These are phyloP conservation scores for Pogonognathellus flavescens DNA, from an alignment of 1,140 invertebrate genomes.

Conservation along the genomic window DNA sequence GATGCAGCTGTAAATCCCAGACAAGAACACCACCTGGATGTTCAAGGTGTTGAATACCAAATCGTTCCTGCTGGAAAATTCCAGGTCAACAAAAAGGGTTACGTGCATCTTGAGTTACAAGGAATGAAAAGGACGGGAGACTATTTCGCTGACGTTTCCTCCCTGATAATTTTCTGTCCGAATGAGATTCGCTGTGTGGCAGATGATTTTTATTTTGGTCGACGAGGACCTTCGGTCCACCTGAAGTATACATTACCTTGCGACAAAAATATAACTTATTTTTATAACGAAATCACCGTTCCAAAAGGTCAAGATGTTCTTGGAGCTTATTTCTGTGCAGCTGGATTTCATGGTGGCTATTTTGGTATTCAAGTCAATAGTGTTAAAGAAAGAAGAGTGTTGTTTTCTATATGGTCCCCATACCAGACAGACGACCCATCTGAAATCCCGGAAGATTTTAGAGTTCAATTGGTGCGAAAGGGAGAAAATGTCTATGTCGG, in stretches of 20 bases:
- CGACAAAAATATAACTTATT: constrained; percentile 55
- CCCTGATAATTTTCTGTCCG: not conserved
- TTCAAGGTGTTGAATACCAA: constrained; percentile 53
- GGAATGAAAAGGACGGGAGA: constrained; percentile 47
- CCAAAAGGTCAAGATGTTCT: constrained; percentile 58
- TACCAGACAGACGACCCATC: constrained; percentile 60
- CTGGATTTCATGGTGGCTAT: constrained; percentile 64
- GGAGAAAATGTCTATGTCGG: constrained; percentile 54
- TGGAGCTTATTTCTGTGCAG: constrained; percentile 60
- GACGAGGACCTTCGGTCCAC: constrained; percentile 65
- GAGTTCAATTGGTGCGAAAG: constrained; percentile 53
- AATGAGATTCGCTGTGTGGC: constrained; percentile 34
- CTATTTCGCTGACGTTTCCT: constrained; percentile 56
- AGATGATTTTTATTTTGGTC: constrained; percentile 62
- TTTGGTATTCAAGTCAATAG: constrained; percentile 65
- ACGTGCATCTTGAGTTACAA: constrained; percentile 58
- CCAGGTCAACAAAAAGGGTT: constrained; percentile 33
- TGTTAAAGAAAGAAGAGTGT: constrained; percentile 53
- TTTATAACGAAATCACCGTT: constrained; percentile 65
- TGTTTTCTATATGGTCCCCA: constrained; percentile 65
- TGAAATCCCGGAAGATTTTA: constrained; percentile 62
- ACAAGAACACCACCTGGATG: not conserved
- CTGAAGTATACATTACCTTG: constrained; percentile 39
- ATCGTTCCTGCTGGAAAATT: constrained; percentile 52
- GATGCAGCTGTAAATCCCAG: not conserved